Base-by-base conservation (phyloP, 2,113 vertebrate genomes). In the Crotalus tigris region DNA sequence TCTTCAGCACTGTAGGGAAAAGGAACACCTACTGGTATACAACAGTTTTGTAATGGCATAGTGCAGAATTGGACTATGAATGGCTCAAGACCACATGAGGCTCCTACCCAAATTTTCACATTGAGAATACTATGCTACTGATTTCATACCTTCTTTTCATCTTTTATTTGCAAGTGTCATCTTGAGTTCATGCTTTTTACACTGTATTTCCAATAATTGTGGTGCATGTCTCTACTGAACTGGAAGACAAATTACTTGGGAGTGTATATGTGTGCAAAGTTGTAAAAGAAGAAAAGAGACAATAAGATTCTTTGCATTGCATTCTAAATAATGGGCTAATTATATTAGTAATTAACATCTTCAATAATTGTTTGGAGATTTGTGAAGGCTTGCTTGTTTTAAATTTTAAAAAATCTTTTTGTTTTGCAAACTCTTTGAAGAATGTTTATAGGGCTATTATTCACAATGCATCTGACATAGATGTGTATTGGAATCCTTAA, bases 351-450 rank as follows among this genome's bases (percentile, higher is more conserved):
- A 95, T 93, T 96, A 92, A 95, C 94, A 57, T 15, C 33, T 57
- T 97, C 93, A 95, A 86, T 94, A 97, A 96, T 96, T 93, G 95
- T 85, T 95, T 92, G 57, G 93, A 93, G 23, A 29, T 88, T 96
- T 95, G 53, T 93, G 57, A 95, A 96, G 88, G 59, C 64, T 95
- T 92, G 87, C 90, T 94, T 46, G 53, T 23, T 85, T 94, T 94
- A 92, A 94, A 94, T 94, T 92, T 93, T 87, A 95, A 39, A 86
- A 94, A 94, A 54, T 90, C 39, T 19, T 46, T 93, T 96, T 96
- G 93, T 94, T 96, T 91, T 51, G 90, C 89, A 92, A 96, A 94
- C 69, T 81, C 1, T 86, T 85, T 55, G 59, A 93, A 94, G 95
- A 93, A 94, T 96, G 95, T 91, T 96, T 94, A 93, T 90, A 69